Evolutionary conservation across 2,888 invertebrate species (phyloP), one percentile per base, ranked within the genome.

Genomic region (Bombylius major): DNA sequence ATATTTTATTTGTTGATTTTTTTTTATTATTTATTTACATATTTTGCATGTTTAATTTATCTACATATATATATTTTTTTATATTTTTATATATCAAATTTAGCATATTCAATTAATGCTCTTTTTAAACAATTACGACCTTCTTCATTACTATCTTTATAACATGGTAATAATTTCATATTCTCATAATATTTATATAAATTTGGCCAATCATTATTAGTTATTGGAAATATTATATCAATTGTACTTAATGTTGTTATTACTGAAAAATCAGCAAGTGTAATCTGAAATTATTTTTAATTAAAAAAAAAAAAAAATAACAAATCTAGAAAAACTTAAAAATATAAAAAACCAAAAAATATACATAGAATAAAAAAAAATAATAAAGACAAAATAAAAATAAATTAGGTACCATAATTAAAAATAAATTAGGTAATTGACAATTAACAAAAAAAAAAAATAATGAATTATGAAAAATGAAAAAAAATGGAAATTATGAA

Each of bases 221-320:
- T 67, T 50, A 77, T 64, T 13, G 75, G 76, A 64, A 76, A 74
- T 63, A 77, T 65, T 57, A 75, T 66, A 67, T 73, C 66, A 42
- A 71, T 66, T n/a, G 71, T 73, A 55, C 73, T 71, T 54, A 76
- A 56, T 60, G 75, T 73, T 59, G 76, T 68, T 58, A 75, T 67
- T 54, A 75, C 67, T 47, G 75, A 73, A 60, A 76, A 66, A 65
- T 77, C 77, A 50, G 77, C 77, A 58, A 77, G 69, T 51, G 73
- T 71, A 58, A 70, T 58, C 72, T 72, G 12, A 32, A 51, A 55
- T 44, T 12, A 54, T 55, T n/a, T n/a, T n/a, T n/a, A n/a, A n/a
- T n/a, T n/a, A n/a, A n/a, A n/a, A n/a, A n/a, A 52, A 50, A 62
- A 51, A 55, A 32, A 34, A 32, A 42, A 36, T 3, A 36, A 36